phyloP scores from a whole-genome alignment of 2,113 vertebrate species.

The Glaucidium brasilianum region DNA sequence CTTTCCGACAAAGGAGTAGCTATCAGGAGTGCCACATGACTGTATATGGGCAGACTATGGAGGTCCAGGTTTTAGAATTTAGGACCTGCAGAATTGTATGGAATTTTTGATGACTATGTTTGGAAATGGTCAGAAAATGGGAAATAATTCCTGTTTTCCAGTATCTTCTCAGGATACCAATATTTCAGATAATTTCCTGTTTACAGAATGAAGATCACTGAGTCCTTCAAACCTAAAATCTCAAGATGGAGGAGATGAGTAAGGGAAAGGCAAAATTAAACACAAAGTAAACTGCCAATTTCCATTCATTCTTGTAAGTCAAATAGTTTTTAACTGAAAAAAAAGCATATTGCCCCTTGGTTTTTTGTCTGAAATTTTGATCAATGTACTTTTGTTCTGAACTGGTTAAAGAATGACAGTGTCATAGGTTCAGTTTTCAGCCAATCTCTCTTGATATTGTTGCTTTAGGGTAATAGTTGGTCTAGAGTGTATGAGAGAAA shows the following conservation, averaged over 20 bases:
- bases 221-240: background rate
- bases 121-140: slow-evolving; percentile 62
- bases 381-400: background rate
- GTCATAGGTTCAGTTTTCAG: background rate
- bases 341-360: background rate
- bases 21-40: background rate
- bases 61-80: background rate
- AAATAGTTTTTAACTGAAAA: background rate
- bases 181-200: slow-evolving; percentile 64
- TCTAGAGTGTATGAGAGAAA: background rate
- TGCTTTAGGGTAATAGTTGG: background rate
- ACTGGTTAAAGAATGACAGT: background rate
- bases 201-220: background rate
- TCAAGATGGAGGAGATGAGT: background rate
- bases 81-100: background rate
- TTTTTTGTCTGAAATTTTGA: background rate
- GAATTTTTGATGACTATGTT: slow-evolving; percentile 31
- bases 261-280: background rate
- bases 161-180: slow-evolving; percentile 55
- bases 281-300: background rate
- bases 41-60: background rate
- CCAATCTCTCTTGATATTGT: background rate
- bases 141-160: slow-evolving; percentile 66
- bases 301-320: background rate
- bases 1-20: background rate